phyloP scores from a whole-genome alignment of 2,888 invertebrate genomes.

The Zaprionus lineosus region DNA sequence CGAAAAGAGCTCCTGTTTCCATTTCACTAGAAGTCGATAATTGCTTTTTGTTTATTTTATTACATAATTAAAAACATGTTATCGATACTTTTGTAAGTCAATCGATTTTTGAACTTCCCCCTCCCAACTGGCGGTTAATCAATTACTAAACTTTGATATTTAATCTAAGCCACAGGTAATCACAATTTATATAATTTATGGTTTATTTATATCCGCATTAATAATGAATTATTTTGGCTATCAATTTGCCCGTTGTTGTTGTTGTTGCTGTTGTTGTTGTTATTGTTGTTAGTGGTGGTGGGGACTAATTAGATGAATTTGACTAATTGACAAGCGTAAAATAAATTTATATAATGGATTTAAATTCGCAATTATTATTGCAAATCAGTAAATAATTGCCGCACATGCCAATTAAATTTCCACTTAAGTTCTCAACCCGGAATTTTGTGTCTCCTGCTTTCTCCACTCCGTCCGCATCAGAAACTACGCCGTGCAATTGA shows the following conservation, averaged over 20 bases:
- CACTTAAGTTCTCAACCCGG: constrained; percentile 51
- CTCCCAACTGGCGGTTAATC: too few species aligned
- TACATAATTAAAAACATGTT: too few species aligned
- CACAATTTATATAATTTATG: too few species aligned
- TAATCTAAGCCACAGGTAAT: too few species aligned
- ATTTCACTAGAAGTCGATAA: too few species aligned
- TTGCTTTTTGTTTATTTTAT: too few species aligned
- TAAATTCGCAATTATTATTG: constrained; percentile 60
- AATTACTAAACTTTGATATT: too few species aligned
- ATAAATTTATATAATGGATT: constrained; percentile 55
- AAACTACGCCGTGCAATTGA: constrained; percentile 45
- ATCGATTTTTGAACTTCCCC: too few species aligned
- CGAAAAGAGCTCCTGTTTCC: too few species aligned
- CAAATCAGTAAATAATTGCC: constrained; percentile 57
- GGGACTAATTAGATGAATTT: constrained; percentile 46
- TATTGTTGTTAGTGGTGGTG: constrained; percentile 10
- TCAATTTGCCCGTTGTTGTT: too few species aligned
- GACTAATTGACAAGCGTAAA: constrained; percentile 62
- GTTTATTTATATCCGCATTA: too few species aligned
- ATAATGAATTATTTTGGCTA: neutral
- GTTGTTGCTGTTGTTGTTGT: constrained; percentile 7
- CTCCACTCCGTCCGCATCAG: constrained; percentile 42
- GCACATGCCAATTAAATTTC: constrained; percentile 65
- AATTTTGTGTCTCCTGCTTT: constrained; percentile 16
- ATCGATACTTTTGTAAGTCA: too few species aligned